Evolutionary conservation across 2,888 invertebrate species (phyloP).

Genomic region (Heliconius aoede): DNA sequence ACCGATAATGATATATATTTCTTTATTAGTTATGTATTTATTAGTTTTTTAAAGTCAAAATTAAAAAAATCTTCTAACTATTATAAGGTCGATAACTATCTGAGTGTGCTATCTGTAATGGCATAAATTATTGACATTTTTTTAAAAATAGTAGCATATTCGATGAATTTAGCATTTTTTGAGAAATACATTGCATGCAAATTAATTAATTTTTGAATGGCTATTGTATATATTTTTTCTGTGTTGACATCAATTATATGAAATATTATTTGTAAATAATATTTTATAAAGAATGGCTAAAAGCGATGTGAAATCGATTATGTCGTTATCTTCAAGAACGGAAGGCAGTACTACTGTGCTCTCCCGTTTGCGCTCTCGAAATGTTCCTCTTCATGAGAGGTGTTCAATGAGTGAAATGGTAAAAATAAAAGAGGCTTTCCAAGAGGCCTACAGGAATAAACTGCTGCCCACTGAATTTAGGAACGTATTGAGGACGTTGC

Average conservation of each 20-base stretch:
- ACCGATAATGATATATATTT: no score
- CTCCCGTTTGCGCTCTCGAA: conserved; percentile 59
- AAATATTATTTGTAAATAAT: not conserved
- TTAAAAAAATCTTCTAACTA: no score
- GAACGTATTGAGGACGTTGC: conserved; percentile 66
- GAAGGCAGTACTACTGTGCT: conserved; percentile 62
- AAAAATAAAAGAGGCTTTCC: conserved; percentile 76
- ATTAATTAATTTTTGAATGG: not conserved
- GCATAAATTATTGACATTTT: not conserved
- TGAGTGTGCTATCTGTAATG: no score
- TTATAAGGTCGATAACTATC: no score
- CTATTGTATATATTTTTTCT: not conserved
- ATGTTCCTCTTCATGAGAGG: conserved; percentile 55
- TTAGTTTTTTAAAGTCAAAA: no score
- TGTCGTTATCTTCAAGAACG: conserved; percentile 66
- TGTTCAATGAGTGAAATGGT: conserved; percentile 63
- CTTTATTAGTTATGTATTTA: no score
- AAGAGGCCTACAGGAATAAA: conserved; percentile 67
- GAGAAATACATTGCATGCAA: not conserved
- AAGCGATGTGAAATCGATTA: conserved; percentile 65
- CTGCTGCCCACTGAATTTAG: conserved; percentile 73
- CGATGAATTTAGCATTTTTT: not conserved
- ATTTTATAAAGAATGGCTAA: conserved; percentile 58
- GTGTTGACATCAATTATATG: not conserved
- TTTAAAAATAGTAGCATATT: not conserved